phyloP scores from a whole-genome alignment of 2,113 vertebrate species.

The Corythornis cristatus region DNA sequence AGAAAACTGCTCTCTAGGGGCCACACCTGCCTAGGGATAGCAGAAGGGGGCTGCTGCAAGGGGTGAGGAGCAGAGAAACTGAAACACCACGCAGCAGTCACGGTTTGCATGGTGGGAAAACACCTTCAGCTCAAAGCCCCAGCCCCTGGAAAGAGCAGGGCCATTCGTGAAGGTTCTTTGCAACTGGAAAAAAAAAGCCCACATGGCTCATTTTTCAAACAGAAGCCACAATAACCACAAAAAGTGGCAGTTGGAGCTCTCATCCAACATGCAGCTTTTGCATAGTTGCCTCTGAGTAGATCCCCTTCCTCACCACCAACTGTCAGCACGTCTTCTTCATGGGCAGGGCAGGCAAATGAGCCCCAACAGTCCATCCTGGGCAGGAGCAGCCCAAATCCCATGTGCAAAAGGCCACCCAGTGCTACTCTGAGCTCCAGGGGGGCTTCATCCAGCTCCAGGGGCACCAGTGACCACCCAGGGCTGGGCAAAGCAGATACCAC shows the following conservation, averaged over 20 bases:
- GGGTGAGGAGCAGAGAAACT: fast-evolving
- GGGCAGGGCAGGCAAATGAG: no score
- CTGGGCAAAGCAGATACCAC: neutral
- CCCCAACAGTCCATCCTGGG: neutral
- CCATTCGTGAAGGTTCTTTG: fast-evolving
- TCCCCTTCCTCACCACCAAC: neutral
- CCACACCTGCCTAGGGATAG: neutral
- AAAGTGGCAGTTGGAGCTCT: fast-evolving
- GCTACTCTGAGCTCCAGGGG: neutral
- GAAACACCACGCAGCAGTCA: fast-evolving
- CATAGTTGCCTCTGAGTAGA: no score
- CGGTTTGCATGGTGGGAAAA: neutral
- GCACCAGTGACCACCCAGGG: no score
- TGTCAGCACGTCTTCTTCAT: neutral
- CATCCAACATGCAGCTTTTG: fast-evolving
- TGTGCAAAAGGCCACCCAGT: fast-evolving
- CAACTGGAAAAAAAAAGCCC: fast-evolving
- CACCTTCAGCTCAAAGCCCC: neutral
- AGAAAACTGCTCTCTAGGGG: no score
- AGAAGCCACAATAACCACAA: neutral
- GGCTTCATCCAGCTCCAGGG: neutral
- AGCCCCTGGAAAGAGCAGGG: no score
- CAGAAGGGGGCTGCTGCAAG: fast-evolving
- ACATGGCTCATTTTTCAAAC: fast-evolving
- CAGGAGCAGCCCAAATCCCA: neutral